Conservation (phyloP, 2,797 vertebrate genomes). For the Pristis pectinata region DNA sequence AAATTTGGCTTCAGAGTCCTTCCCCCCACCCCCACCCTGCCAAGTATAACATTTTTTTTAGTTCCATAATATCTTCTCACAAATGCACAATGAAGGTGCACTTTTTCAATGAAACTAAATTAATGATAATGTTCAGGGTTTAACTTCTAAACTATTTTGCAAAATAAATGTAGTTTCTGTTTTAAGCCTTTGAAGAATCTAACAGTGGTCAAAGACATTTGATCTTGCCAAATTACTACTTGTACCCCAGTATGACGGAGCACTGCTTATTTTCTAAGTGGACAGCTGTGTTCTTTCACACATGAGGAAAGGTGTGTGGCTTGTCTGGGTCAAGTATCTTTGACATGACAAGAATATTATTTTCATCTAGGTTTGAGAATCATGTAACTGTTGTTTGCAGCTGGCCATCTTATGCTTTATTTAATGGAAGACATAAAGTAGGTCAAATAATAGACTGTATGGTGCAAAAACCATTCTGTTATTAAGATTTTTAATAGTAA, state of each 20-base stretch:
- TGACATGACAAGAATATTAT: conserved; percentile 50
- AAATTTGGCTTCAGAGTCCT: neutral
- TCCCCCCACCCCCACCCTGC: neutral
- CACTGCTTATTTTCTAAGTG: conserved; percentile 50
- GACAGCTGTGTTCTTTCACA: conserved; percentile 63
- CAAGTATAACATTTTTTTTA: neutral
- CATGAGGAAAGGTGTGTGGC: conserved; percentile 58
- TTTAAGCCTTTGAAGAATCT: conserved; percentile 57
- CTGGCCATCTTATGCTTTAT: conserved; percentile 65
- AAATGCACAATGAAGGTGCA: neutral
- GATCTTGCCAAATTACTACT: conserved; percentile 56
- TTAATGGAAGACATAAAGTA: conserved; percentile 18
- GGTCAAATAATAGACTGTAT: conserved; percentile 10
- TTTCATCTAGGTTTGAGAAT: conserved; percentile 64
- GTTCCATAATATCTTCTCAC: neutral
- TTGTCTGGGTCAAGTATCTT: conserved; percentile 60
- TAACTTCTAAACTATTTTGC: neutral
- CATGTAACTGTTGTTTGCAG: conserved; percentile 85
- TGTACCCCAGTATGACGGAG: conserved; percentile 68
- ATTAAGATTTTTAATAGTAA: conserved; percentile 40
- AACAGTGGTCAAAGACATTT: conserved; percentile 53
- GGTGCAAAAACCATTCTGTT: conserved; percentile 20
- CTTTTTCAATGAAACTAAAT: neutral
- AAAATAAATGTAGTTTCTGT: conserved; percentile 3
- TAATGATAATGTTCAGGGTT: too few species aligned